Percentiles rank a stretch among this genome's conserved stretches.
These are phyloP conservation scores for Trachurus trachurus DNA, from an alignment of 2,797 vertebrate genomes.

Conservation along the genomic window DNA sequence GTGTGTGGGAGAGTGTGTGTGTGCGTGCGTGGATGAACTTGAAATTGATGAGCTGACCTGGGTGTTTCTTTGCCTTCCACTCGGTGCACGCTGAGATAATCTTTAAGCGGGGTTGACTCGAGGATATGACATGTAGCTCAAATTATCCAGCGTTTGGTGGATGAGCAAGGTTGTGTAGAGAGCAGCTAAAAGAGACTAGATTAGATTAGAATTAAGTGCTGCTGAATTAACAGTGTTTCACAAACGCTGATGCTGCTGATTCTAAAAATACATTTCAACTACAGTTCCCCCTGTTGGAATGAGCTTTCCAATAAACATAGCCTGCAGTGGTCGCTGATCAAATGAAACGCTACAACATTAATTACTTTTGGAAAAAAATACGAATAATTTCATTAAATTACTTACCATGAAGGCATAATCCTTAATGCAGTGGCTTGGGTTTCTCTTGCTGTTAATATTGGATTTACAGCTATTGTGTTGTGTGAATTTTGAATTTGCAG, in stretches of 20 bases:
- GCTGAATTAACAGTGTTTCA: slow-evolving; percentile 39
- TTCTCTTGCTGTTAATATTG: no score
- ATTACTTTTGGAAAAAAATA: not conserved
- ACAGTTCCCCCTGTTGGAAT: not conserved
- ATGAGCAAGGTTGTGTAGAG: not conserved
- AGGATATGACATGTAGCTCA: slow-evolving; percentile 4
- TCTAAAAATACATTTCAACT: slow-evolving; percentile 35
- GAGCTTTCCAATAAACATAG: not conserved
- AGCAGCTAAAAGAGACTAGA: not conserved
- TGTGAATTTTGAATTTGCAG: no score
- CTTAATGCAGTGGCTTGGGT: no score
- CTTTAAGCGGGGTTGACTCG: not conserved
- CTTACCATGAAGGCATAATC: no score
- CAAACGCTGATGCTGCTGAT: slow-evolving; percentile 28
- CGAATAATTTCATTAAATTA: no score
- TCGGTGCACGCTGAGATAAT: slow-evolving; percentile 4
- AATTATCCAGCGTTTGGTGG: slow-evolving; percentile 10
- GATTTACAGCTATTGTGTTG: no score
- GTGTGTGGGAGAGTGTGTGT: not conserved
- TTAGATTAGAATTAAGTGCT: slow-evolving; percentile 29
- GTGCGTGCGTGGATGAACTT: not conserved
- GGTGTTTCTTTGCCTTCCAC: slow-evolving; percentile 1
- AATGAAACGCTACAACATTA: slow-evolving; percentile 3
- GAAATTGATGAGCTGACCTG: not conserved
- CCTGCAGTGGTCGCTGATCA: not conserved